Evolutionary conservation across 2,113 vertebrate genomes (phyloP), one percentile per base, ranked within the genome.

Genomic region (Syngnathoides biaculeatus): DNA sequence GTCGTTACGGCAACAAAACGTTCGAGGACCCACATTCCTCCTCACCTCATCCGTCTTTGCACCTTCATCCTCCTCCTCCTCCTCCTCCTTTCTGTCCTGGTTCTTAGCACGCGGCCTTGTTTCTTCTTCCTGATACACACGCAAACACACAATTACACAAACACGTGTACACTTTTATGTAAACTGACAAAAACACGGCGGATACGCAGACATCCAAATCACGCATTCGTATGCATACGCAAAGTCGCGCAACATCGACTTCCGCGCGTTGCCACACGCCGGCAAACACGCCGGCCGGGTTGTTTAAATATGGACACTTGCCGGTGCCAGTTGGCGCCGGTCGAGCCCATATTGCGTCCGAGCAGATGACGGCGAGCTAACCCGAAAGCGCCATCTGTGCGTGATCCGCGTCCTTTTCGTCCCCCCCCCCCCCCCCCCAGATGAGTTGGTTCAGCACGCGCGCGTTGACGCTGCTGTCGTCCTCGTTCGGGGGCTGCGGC

Each of bases 381-480:
- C 82, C 79, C 73, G 79, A 66, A 81, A 77, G 68, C 71, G 67
- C 84, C 85, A 86, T 87, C 85, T 86, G 86, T 75, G 82, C 70
- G 38, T 60, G 56, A 39, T 20, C 35, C 3, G 40, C 19, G 40
- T 35, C 62, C n/a, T n/a, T n/a, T n/a, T n/a, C n/a, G n/a, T n/a
- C n/a, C n/a, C n/a, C n/a, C n/a, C n/a, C n/a, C n/a, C n/a, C n/a
- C n/a, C n/a, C 9, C 67, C 63, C 43, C 0, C 86, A 95, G 88
- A 94, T 96, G 94, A 94, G 93, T 86, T 93, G 92, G 8, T 96
- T 94, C 87, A 95, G 95, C 68, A 95, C 94, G 22, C 89, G 93
- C 4, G 94, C 94, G 4, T 89, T 96, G 78, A 96, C 94, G 71
- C 91, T 96, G 83, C 92, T 96, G 64, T 95, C 94, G 57, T 95